Conservation (phyloP, 2,113 vertebrate genomes). For the Furnarius figulus region DNA sequence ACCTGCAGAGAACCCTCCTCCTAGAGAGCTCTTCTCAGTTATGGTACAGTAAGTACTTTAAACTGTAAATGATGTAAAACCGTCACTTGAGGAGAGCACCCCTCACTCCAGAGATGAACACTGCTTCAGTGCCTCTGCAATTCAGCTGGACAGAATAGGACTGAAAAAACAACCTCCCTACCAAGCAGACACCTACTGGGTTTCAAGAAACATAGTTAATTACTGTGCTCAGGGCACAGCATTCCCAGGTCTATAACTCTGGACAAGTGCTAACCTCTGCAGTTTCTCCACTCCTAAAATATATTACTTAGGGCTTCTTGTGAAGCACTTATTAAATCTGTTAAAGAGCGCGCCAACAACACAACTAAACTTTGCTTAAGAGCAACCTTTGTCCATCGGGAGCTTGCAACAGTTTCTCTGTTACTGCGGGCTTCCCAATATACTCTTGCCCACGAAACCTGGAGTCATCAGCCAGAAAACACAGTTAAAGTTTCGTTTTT, state of each 20-base stretch:
- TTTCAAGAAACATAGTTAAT: background rate
- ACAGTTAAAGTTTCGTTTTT: background rate
- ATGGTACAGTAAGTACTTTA: background rate
- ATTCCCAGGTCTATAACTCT: background rate
- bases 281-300: background rate
- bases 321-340: background rate
- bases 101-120: background rate
- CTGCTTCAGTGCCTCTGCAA: background rate
- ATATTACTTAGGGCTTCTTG: background rate
- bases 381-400: background rate
- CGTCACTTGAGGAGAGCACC: background rate
- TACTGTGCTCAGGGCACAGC: rapidly evolving
- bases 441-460: background rate
- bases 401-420: background rate
- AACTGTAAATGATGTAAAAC: background rate
- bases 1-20: background rate
- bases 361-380: background rate
- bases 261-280: background rate
- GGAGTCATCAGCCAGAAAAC: background rate
- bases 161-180: background rate
- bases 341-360: background rate
- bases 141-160: background rate
- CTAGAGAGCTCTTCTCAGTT: background rate
- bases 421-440: background rate
- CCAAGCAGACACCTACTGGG: background rate